phyloP scores from a whole-genome alignment of 2,797 vertebrate species.

The Sphenodon punctatus region DNA sequence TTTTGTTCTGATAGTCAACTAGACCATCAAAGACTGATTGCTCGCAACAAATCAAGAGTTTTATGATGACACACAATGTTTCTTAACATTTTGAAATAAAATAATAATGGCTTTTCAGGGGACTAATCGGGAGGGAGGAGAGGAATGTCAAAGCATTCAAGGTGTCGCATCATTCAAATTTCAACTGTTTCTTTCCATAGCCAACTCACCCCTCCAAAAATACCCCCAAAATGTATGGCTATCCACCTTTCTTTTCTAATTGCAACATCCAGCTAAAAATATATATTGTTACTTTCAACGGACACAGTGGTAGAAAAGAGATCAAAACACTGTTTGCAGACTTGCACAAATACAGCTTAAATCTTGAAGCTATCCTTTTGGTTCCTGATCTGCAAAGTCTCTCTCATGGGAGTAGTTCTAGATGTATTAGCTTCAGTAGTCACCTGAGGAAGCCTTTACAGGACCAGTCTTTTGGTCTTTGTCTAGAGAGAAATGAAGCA shows the following conservation, averaged over 20 bases:
- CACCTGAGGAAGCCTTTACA: not conserved
- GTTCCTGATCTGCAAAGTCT: not conserved
- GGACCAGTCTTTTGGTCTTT: not conserved
- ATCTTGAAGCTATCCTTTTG: not conserved
- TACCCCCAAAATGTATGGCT: not conserved
- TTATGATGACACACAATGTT: not conserved
- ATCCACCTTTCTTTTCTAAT: not conserved
- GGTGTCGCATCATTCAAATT: too few relatives aligned
- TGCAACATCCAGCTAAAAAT: not conserved
- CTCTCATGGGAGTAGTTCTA: not conserved
- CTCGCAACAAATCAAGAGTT: constrained; percentile 40
- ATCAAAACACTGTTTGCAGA: not conserved
- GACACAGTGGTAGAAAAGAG: not conserved
- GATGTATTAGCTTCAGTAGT: not conserved
- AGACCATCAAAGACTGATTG: constrained; percentile 37
- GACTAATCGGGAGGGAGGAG: too few relatives aligned
- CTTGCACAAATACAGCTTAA: not conserved
- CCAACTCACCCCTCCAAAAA: not conserved
- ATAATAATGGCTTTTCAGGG: not conserved
- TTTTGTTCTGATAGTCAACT: constrained; percentile 45
- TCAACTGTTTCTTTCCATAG: not conserved
- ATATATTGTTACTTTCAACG: not conserved
- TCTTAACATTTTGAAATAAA: not conserved
- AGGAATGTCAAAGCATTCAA: too few relatives aligned
- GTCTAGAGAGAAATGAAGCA: not conserved